Evolutionary conservation across 2,113 vertebrate species (phyloP), one percentile per base, ranked within the genome.

Genomic region (Bubalus kerabau): DNA sequence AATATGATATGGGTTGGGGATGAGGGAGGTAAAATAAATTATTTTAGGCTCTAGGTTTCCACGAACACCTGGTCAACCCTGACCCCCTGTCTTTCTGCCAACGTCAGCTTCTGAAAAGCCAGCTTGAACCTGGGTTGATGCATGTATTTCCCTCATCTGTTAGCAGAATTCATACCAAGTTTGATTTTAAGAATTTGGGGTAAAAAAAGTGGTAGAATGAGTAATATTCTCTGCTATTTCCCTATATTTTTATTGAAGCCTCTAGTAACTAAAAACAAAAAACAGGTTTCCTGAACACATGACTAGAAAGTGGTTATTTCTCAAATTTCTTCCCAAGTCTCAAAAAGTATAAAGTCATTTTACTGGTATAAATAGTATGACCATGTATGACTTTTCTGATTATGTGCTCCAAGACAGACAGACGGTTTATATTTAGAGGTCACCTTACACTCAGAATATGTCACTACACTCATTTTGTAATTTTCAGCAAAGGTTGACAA

Each of bases 401-500:
- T 50, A 50, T 0, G 0, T 64, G 46, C 28, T 91, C 46, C 17
- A 86, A 96, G 88, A 92, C 28, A 85, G 90, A 90, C 46, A 64
- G 50, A 5, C 32, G 50, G 52, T 57, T 91, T 95, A 54, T 83
- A 89, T 14, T 71, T 56, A 60, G 82, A 76, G 48, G 57, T 59
- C 50, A 89, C 40, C 60, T 59, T 64, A 78, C 14, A 83, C 85
- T 92, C 28, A 26, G 40, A 50, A 40, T 60, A 24, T 57, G 80
- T 26, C 54, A 59, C 24, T 96, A 94, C 36, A 46, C 83, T 92
- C 52, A 57, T 82, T 95, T 93, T 62, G 64, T 64, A 89, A 90
- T 71, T 98, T 95, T 96, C 87, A 87, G 48, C 59, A 89, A 81
- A 93, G n/a, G 57, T 67, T 82, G 82, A 93, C 28, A 94, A 85